phyloP scores from a whole-genome alignment of 2,113 vertebrate species.

The human (Homo sapiens) region GRCh38 chr7:32287001-32287500 shows the following conservation, averaged over 20 bases:
- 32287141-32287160: not conserved
- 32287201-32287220: not conserved
- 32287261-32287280: not conserved
- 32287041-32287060: not conserved
- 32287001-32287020: not conserved
- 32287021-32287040: not conserved
- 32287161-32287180: not conserved
- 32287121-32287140: not conserved
- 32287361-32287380: not conserved
- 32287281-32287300: not conserved
- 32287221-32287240: not conserved
- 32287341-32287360: not conserved
- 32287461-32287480: not conserved
- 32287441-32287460: not conserved
- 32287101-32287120: not conserved
- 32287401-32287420: not conserved
- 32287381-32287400: not conserved
- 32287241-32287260: not conserved
- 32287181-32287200: slow-evolving; percentile 3
- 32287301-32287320: not conserved
- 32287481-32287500: not conserved
- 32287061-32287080: rapidly evolving
- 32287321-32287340: not conserved
- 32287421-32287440: not conserved
- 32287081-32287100: not conserved